Conservation (phyloP, 2,797 vertebrate species). For the Lagodon rhomboides region DNA sequence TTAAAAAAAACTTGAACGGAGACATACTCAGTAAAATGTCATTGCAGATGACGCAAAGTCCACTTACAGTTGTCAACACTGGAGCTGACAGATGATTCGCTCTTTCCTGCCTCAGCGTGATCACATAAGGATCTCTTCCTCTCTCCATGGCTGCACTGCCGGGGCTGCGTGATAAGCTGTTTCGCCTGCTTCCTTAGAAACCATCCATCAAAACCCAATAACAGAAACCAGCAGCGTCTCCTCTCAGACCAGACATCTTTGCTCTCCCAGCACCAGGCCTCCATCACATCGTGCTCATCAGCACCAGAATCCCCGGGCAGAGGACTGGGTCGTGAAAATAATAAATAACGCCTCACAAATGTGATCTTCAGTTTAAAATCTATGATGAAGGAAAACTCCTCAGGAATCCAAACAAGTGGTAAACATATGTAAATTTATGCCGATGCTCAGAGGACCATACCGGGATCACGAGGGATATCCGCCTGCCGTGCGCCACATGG, state of each 20-base stretch:
- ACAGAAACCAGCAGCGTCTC: conserved; percentile 27
- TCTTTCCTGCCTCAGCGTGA: not conserved
- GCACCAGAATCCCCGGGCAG: not conserved
- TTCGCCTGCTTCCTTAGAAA: conserved; percentile 22
- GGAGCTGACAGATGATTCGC: conserved; percentile 15
- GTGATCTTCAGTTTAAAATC: not conserved
- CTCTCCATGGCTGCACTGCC: not conserved
- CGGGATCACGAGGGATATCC: conserved; percentile 20
- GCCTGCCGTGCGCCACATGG: conserved; percentile 37
- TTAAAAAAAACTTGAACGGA: not conserved
- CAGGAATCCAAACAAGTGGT: not conserved
- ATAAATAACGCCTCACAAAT: not conserved
- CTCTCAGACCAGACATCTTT: not conserved
- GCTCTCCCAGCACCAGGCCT: conserved; percentile 9
- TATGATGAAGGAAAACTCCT: not conserved
- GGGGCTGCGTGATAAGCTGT: not conserved
- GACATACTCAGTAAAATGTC: not conserved
- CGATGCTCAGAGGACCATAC: conserved; percentile 19
- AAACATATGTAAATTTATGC: conserved; percentile 46
- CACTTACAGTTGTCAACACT: not conserved
- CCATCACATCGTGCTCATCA: conserved; percentile 23
- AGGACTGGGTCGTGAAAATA: not conserved
- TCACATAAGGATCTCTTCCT: conserved; percentile 1
- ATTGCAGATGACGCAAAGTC: not conserved
- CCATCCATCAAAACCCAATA: conserved; percentile 35